Base-by-base conservation (phyloP, 2,888 invertebrate genomes). In the Punctoribates punctum region DNA sequence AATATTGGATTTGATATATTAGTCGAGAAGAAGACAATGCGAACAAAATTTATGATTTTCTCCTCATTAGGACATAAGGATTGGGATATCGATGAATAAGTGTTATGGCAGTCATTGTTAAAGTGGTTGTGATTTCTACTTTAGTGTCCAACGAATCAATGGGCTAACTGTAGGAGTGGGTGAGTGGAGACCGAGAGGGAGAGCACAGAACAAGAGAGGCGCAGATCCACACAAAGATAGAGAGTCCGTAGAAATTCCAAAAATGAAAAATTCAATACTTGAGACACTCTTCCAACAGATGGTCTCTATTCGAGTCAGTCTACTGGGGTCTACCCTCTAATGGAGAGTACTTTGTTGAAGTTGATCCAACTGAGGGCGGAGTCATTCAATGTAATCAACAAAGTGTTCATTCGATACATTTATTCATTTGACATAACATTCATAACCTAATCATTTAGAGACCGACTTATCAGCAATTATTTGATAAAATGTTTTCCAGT, bases 211-310 rank as follows among this genome's bases (percentile, higher is more conserved):
- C 25, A 23, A 70, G 27, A 42, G 27, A 60, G 74, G 73, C 11
- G 13, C n/a, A 73, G 54, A 73, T 51, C 48, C n/a, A 67, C 38
- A 67, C 27, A 60, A 60, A 60, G 65, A 34, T 67, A 29, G 34
- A 34, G 34, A 34, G 42, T 42, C n/a, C 46, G 48, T 48, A n/a
- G 23, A 27, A 46, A 25, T 72, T 9, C 42, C 13, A 72, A 70
- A 25, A 8, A 8, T 48, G 46, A 46, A 42, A 67, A 72, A 72
- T 29, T 34, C 23, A 42, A 72, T 38, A 72, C 72, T 46, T 25
- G 72, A 72, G 46, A 72, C 65, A 38, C 65, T 46, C 48, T 72
- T 72, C 72, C 72, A 72, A 72, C 72, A 72, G 72, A 72, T 72
- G 72, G 72, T 72, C 72, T 46, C 65, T 13, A 65, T 13, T 38